Conservation (phyloP, 1,140 invertebrate genomes). For the Druon quercuslanigerum region DNA sequence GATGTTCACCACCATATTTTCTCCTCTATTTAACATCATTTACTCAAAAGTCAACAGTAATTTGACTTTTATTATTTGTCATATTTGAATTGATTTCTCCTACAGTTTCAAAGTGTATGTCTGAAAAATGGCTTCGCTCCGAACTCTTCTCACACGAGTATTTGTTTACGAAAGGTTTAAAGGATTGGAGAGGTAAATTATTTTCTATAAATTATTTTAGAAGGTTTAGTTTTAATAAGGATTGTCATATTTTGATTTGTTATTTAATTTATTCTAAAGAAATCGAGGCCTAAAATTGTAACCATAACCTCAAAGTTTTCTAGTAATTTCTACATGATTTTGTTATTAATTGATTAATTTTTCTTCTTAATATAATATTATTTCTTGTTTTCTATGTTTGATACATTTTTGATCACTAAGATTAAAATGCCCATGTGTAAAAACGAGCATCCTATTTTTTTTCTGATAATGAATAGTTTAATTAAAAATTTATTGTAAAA, state of each 20-base stretch:
- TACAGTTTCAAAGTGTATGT: not conserved
- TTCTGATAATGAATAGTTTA: too few relatives aligned
- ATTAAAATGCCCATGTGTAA: not conserved
- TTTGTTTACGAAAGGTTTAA: slow-evolving; percentile 7
- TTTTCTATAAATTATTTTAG: not conserved
- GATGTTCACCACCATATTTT: too few relatives aligned
- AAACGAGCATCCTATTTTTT: not conserved
- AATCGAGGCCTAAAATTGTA: not conserved
- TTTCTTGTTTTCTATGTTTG: too few relatives aligned
- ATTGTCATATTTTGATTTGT: not conserved
- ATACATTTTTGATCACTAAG: not conserved
- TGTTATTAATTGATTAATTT: too few relatives aligned
- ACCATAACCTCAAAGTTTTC: not conserved
- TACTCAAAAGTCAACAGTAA: too few relatives aligned
- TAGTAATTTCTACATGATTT: too few relatives aligned
- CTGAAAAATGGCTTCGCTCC: slow-evolving; percentile 34
- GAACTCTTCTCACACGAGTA: slow-evolving; percentile 9
- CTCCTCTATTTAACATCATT: too few relatives aligned
- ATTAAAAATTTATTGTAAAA: too few relatives aligned
- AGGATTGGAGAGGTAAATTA: not conserved
- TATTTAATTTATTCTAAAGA: not conserved
- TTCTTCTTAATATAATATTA: too few relatives aligned
- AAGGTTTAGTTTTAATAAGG: too few relatives aligned
- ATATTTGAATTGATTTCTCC: too few relatives aligned
- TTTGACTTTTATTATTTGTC: too few relatives aligned